Evolutionary conservation across 2,113 vertebrate species (phyloP).

Genomic region (Oxyura jamaicensis): DNA sequence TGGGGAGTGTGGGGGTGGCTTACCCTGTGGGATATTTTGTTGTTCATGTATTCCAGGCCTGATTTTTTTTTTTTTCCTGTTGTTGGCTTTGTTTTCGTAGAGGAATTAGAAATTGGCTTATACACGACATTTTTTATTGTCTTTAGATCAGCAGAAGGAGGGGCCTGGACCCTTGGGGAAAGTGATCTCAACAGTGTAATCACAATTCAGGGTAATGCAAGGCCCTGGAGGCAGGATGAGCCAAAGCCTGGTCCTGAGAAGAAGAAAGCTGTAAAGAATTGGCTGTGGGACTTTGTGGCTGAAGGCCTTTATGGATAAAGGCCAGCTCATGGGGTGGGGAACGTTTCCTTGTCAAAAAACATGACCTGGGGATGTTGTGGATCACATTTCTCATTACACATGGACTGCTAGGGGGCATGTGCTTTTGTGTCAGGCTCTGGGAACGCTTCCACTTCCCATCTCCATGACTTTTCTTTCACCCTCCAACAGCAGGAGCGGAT

Average conservation of each 20-base stretch:
- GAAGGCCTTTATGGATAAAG: neutral
- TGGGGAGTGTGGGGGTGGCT: neutral
- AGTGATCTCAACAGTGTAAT: neutral
- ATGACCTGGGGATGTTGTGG: neutral
- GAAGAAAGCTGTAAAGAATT: neutral
- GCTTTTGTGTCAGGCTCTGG: neutral
- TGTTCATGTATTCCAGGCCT: neutral
- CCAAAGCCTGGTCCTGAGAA: neutral
- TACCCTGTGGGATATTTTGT: neutral
- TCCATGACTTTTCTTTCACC: neutral
- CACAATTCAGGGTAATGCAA: neutral
- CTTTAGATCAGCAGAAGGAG: neutral
- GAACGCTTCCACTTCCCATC: neutral
- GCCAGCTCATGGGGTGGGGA: fast-evolving
- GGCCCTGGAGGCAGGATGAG: neutral
- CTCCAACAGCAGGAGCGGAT: neutral
- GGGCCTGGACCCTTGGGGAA: neutral
- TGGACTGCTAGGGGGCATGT: neutral
- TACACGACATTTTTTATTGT: neutral
- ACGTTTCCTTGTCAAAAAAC: neutral
- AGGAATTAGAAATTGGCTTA: neutral
- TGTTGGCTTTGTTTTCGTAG: neutral
- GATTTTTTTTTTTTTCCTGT: too few species aligned
- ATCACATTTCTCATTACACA: neutral
- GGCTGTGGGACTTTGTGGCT: neutral